These are phyloP conservation scores for Lutjanus campechanus DNA, from an alignment of 2,797 vertebrate genomes.

Conservation along the genomic window DNA sequence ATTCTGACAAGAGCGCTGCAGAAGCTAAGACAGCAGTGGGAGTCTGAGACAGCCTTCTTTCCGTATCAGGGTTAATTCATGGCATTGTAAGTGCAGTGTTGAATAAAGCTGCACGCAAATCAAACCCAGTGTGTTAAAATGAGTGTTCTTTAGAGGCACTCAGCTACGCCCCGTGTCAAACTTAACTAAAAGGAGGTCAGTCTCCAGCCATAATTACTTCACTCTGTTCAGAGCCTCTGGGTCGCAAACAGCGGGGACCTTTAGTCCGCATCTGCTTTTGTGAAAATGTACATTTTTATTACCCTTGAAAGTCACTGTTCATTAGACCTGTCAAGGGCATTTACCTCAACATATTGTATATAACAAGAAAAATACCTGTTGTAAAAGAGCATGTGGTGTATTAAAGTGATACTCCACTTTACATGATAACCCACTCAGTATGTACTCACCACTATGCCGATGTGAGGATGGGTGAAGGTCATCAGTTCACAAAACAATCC, in stretches of 20 bases:
- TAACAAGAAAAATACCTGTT: conserved; percentile 5
- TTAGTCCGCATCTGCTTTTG: conserved; percentile 18
- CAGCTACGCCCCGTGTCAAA: conserved; percentile 43
- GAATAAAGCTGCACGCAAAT: conserved; percentile 45
- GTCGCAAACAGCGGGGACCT: conserved; percentile 9
- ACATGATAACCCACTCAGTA: no score
- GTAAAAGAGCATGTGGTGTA: conserved; percentile 4
- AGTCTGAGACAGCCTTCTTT: conserved; percentile 25
- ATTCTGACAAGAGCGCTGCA: conserved; percentile 33
- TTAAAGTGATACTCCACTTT: no score
- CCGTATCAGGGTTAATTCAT: conserved; percentile 45
- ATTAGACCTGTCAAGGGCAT: neutral
- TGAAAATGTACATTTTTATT: conserved; percentile 20
- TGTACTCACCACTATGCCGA: no score
- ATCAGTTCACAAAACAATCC: no score
- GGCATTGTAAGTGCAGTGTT: conserved; percentile 20
- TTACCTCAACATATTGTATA: neutral
- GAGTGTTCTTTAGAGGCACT: conserved; percentile 44
- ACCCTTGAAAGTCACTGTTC: conserved; percentile 20
- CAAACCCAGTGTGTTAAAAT: conserved; percentile 38
- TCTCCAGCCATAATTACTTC: conserved; percentile 55
- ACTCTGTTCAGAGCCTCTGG: conserved; percentile 26
- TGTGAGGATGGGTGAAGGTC: no score
- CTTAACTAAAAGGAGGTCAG: conserved; percentile 55
- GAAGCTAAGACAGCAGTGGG: conserved; percentile 17